Percentiles rank a stretch among this genome's conserved stretches.
phyloP scores from a whole-genome alignment of 2,797 vertebrate species.

The Hirundo rustica region DNA sequence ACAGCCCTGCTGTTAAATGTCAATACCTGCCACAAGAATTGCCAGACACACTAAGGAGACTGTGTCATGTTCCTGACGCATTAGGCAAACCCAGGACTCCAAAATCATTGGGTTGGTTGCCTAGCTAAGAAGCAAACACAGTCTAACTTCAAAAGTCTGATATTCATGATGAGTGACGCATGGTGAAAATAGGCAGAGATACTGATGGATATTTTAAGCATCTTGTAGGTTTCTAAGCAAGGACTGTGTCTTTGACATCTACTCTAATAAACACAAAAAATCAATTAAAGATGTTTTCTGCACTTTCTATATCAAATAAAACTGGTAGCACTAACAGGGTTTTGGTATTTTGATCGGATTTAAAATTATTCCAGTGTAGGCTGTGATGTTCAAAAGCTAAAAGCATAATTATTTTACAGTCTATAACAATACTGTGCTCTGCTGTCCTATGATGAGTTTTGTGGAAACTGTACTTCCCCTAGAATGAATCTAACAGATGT shows the following conservation, averaged over 20 bases:
- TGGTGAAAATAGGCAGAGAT: neutral
- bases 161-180: neutral
- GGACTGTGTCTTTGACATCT: neutral
- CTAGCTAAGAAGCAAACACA: constrained; percentile 16
- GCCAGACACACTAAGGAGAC: neutral
- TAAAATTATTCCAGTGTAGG: neutral
- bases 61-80: neutral
- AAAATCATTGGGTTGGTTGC: neutral
- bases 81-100: neutral
- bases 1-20: constrained; percentile 14
- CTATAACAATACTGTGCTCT: neutral
- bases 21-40: constrained; percentile 15
- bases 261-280: neutral
- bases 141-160: neutral
- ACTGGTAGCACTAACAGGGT: neutral
- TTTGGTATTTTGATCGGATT: neutral
- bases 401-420: neutral
- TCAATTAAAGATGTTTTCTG: neutral
- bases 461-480: neutral
- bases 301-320: neutral
- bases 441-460: neutral
- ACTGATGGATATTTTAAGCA: neutral
- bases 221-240: neutral
- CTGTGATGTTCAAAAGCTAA: neutral
- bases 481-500: neutral